A percentile compares a stretch with the other conserved stretches of the same genome.
Evolutionary conservation across 2,113 vertebrate genomes (phyloP).

Genomic region (Silurus asotus): DNA sequence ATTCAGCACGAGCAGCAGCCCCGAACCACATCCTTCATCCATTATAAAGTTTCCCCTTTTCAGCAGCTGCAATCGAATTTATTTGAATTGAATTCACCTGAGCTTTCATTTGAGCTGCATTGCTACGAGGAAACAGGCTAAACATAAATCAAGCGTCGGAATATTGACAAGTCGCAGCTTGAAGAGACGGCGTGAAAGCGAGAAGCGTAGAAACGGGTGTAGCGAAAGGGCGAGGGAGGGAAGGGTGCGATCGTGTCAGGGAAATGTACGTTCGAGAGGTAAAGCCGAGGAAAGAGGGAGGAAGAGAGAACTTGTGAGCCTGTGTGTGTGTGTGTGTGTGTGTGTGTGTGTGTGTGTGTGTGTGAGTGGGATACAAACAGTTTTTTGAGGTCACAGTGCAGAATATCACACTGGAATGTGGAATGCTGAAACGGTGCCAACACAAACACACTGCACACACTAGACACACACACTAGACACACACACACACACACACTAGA

Average conservation of each 20-base stretch:
- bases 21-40: constrained; percentile 7
- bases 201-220: not conserved
- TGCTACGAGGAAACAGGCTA: constrained; percentile 33
- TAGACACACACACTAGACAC: constrained; percentile 46
- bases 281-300: constrained; percentile 19
- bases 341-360: constrained; percentile 1
- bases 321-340: constrained; percentile 6
- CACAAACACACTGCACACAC: constrained; percentile 50
- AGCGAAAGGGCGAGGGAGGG: not conserved
- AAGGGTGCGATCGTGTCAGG: not conserved
- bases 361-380: constrained; percentile 10
- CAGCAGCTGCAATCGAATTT: constrained; percentile 32
- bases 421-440: constrained; percentile 60
- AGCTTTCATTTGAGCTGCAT: constrained; percentile 43
- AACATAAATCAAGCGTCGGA: constrained; percentile 31
- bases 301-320: constrained; percentile 21
- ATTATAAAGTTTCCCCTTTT: not conserved
- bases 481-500: constrained; percentile 32
- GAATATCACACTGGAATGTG: constrained; percentile 59
- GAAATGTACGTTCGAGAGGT: constrained; percentile 16
- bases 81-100: constrained; percentile 31
- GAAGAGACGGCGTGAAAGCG: constrained; percentile 44
- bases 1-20: constrained; percentile 33
- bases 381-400: constrained; percentile 60
- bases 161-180: constrained; percentile 50